Percentiles rank a stretch among this genome's conserved stretches.
Evolutionary conservation across 2,113 vertebrate species (phyloP).

Genomic region (Phalacrocorax pelagicus): DNA sequence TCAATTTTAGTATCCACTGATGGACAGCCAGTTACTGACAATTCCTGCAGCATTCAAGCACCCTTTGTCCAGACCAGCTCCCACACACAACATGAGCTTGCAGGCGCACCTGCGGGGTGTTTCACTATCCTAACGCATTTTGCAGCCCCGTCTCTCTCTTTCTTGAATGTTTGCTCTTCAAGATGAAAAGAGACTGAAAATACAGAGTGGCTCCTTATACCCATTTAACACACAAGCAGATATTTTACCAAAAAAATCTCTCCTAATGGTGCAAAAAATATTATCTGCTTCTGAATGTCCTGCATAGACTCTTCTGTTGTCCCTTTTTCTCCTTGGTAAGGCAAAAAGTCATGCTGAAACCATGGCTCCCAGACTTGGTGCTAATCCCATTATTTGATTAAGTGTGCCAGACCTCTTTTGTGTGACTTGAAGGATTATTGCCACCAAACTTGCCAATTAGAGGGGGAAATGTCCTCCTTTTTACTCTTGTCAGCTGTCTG

Average conservation of each 20-base stretch:
- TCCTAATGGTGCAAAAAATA: background rate
- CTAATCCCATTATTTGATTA: slow-evolving; percentile 40
- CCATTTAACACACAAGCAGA: background rate
- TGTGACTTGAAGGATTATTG: slow-evolving; percentile 41
- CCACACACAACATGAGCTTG: fast-evolving
- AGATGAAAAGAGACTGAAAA: background rate
- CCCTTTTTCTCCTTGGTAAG: background rate
- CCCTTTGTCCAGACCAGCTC: background rate
- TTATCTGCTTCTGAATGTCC: background rate
- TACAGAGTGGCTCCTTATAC: background rate
- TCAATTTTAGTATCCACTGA: background rate
- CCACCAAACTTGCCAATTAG: slow-evolving; percentile 33
- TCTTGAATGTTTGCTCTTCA: background rate
- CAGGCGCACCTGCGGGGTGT: background rate
- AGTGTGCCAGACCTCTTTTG: slow-evolving; percentile 25
- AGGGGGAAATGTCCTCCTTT: background rate
- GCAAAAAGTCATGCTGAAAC: slow-evolving; percentile 7
- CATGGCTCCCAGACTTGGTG: slow-evolving; percentile 15
- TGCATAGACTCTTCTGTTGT: background rate
- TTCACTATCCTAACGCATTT: background rate
- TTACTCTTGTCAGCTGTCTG: background rate
- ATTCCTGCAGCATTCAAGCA: background rate
- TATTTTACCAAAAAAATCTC: background rate
- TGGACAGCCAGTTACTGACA: background rate
- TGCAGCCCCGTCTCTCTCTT: background rate